phyloP scores from a whole-genome alignment of 2,888 invertebrate genomes.

The Encarsia formosa region DNA sequence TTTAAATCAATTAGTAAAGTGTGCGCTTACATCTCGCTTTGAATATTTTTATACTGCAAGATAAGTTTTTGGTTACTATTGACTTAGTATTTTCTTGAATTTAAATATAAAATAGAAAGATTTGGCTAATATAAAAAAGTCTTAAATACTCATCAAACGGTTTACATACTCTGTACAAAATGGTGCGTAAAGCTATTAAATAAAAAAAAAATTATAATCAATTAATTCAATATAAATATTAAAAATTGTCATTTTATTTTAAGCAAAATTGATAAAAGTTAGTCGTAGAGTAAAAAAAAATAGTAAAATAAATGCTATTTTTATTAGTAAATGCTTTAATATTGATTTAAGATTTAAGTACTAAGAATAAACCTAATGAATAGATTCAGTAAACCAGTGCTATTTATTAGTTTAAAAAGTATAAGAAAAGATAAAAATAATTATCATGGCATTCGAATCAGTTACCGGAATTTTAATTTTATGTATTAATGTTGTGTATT shows the following conservation, averaged over 20 bases:
- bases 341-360: slow-evolving; percentile 18
- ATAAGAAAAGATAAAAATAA: slow-evolving; percentile 3
- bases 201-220: not conserved
- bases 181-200: slow-evolving; percentile 11
- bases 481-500: slow-evolving; percentile 17
- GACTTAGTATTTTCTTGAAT: slow-evolving; percentile 25
- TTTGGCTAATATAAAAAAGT: slow-evolving; percentile 23
- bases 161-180: slow-evolving; percentile 19
- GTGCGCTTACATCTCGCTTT: slow-evolving; percentile 22
- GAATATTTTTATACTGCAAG: slow-evolving; percentile 19
- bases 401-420: not conserved
- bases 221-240: slow-evolving; percentile 7
- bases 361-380: slow-evolving; percentile 1
- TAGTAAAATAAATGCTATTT: slow-evolving; percentile 12
- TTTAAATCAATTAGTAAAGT: slow-evolving; percentile 24
- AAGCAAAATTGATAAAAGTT: slow-evolving; percentile 4
- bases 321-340: slow-evolving; percentile 11
- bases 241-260: slow-evolving; percentile 2
- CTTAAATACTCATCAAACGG: slow-evolving; percentile 21
- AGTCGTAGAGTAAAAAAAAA: not conserved
- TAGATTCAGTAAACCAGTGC: too few relatives aligned
- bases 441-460: slow-evolving; percentile 4
- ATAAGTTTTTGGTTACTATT: slow-evolving; percentile 27
- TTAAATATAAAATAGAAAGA: slow-evolving; percentile 21
- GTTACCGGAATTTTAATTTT: slow-evolving; percentile 13